Percentiles rank a stretch among this genome's conserved stretches.
Conservation (phyloP, 2,797 vertebrate species). For the Poecilia wingei region DNA sequence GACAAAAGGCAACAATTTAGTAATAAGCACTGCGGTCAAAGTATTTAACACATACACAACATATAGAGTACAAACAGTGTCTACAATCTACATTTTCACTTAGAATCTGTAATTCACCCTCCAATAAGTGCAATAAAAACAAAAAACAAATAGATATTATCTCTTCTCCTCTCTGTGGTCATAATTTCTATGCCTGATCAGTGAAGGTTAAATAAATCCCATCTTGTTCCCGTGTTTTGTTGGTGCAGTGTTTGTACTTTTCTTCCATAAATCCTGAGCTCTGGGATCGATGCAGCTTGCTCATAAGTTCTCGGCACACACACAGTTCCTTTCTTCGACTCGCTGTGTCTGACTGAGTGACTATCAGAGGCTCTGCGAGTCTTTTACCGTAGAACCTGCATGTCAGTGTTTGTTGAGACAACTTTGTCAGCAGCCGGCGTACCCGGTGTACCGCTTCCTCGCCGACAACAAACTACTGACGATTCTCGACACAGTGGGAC, state of each 20-base stretch:
- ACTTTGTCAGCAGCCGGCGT: constrained; percentile 35
- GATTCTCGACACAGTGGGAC: constrained; percentile 63
- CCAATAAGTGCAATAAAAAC: not conserved
- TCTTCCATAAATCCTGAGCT: not conserved
- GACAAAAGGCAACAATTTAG: not conserved
- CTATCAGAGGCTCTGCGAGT: constrained; percentile 9
- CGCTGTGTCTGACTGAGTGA: constrained; percentile 18
- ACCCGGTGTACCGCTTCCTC: constrained; percentile 41
- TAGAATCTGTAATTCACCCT: not conserved
- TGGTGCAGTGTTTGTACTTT: not conserved
- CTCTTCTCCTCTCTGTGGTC: not conserved
- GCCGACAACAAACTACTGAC: constrained; percentile 50
- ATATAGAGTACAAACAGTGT: not conserved
- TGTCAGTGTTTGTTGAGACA: constrained; percentile 14
- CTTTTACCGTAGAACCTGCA: not conserved
- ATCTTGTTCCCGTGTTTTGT: not conserved
- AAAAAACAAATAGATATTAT: not conserved
- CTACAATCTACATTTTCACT: not conserved
- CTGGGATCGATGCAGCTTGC: constrained; percentile 5
- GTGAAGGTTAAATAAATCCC: not conserved
- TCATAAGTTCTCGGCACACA: constrained; percentile 42
- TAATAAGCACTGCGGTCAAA: not conserved
- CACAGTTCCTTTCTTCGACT: constrained; percentile 58
- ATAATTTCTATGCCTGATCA: not conserved
- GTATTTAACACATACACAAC: not conserved